These are phyloP conservation scores for Atlantisia rogersi DNA, from an alignment of 2,113 vertebrate species.

Conservation along the genomic window DNA sequence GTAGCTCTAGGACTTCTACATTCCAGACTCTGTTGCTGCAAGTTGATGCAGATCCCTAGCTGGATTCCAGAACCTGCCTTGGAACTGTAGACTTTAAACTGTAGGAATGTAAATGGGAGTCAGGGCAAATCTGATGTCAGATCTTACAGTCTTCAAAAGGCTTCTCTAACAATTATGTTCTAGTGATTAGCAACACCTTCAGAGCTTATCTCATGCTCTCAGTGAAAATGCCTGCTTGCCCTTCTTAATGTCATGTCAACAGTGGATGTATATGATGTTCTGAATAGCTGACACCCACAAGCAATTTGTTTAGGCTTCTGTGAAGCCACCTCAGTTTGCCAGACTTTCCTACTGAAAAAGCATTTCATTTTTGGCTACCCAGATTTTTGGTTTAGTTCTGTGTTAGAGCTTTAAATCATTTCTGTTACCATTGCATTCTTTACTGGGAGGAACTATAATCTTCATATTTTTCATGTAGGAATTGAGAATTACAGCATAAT, in stretches of 20 bases:
- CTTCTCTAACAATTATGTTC: not conserved
- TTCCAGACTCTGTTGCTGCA: not conserved
- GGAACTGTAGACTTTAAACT: not conserved
- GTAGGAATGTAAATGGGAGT: not conserved
- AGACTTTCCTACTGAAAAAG: not conserved
- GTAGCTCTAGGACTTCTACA: not conserved
- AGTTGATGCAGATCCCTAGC: not conserved
- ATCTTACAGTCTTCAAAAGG: not conserved
- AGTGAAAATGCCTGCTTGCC: not conserved
- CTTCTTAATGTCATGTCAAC: not conserved
- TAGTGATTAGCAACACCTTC: not conserved
- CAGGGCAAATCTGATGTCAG: not conserved
- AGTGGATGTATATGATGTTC: not conserved
- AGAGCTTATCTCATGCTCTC: not conserved
- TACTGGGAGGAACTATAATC: not conserved
- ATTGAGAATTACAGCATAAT: not conserved
- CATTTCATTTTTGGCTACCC: not conserved
- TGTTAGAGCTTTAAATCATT: not conserved
- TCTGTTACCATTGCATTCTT: not conserved
- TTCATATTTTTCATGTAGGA: not conserved
- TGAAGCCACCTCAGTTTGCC: not conserved
- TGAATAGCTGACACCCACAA: not conserved
- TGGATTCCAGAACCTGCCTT: fast-evolving
- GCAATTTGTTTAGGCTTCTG: not conserved
- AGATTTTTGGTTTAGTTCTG: not conserved